Percentiles rank a stretch among this genome's conserved stretches.
These are phyloP conservation scores for Anoplolepis gracilipes DNA, from an alignment of 1,140 invertebrate species.

Conservation along the genomic window DNA sequence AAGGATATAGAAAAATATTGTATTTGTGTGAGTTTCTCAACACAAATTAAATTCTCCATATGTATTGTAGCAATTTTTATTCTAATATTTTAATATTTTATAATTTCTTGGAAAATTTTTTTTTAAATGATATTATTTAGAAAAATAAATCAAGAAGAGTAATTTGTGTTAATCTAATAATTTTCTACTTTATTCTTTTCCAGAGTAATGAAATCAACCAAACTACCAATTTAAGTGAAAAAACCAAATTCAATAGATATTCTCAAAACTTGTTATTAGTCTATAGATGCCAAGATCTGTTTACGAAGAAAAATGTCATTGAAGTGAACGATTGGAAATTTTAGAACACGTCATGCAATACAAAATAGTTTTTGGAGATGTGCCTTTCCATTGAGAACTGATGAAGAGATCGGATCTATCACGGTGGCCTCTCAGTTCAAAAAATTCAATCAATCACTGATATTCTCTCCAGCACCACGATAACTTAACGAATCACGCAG, in stretches of 20 bases:
- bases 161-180: not conserved
- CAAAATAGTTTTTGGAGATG: not conserved
- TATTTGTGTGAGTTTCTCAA: too few species aligned
- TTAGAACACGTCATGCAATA: not conserved
- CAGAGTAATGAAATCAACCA: too few species aligned
- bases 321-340: not conserved
- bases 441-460: slow-evolving; percentile 55
- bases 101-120: not conserved
- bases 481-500: not conserved
- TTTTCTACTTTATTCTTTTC: not conserved
- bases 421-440: slow-evolving; percentile 46
- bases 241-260: too few species aligned
- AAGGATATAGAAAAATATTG: too few species aligned
- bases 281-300: too few species aligned
- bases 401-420: not conserved
- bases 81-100: not conserved
- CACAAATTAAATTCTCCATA: too few species aligned
- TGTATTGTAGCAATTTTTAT: not conserved
- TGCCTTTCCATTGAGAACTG: not conserved
- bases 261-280: too few species aligned
- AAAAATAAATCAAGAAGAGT: not conserved
- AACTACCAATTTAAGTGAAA: too few species aligned
- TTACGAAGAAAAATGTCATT: not conserved
- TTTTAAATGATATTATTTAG: not conserved
- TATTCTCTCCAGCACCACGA: slow-evolving; percentile 29